Conservation (phyloP, 2,113 vertebrate species). For the Aramus guarauna region DNA sequence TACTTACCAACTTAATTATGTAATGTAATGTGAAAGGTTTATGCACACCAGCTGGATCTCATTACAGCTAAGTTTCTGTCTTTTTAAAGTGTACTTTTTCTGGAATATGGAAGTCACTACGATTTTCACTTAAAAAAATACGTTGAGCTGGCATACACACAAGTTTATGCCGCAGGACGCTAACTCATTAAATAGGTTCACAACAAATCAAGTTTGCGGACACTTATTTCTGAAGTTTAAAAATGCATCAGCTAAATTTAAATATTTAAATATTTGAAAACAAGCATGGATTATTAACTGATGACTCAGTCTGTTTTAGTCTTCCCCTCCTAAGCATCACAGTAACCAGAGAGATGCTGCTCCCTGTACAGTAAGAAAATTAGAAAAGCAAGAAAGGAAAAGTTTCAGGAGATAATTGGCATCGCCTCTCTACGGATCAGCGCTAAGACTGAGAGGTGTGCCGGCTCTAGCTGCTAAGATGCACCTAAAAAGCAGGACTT, state of each 20-base stretch:
- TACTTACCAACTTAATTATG: slow-evolving; percentile 45
- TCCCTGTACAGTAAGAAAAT: neutral
- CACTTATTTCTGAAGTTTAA: neutral
- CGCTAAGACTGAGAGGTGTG: neutral
- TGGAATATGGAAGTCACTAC: neutral
- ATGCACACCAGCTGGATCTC: slow-evolving; percentile 51
- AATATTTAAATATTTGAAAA: neutral
- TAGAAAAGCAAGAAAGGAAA: neutral
- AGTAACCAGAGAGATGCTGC: neutral
- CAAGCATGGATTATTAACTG: neutral
- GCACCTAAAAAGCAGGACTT: neutral
- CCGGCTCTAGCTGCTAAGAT: neutral
- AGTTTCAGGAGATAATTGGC: neutral
- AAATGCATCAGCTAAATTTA: neutral
- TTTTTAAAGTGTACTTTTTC: slow-evolving; percentile 13
- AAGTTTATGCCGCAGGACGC: neutral
- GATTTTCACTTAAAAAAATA: neutral
- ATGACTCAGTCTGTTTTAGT: neutral
- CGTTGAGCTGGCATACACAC: neutral
- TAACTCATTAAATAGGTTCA: neutral
- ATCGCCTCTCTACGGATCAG: neutral
- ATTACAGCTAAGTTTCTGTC: slow-evolving; percentile 19
- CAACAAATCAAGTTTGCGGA: neutral
- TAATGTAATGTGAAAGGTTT: slow-evolving; percentile 54
- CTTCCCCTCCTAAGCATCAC: neutral